phyloP scores from a whole-genome alignment of 2,797 vertebrate genomes.

The Triplophysa bombifrons region DNA sequence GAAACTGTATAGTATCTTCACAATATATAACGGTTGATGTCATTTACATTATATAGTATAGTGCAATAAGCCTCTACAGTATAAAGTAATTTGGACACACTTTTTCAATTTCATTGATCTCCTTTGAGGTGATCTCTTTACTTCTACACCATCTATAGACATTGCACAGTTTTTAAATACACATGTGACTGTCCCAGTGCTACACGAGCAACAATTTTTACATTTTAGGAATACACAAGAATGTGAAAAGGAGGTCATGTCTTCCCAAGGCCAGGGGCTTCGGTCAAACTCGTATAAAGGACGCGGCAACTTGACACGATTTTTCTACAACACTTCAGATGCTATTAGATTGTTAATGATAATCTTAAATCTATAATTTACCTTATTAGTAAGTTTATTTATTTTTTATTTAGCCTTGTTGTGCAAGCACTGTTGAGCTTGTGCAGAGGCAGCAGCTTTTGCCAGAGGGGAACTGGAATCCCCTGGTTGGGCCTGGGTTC shows the following conservation, averaged over 20 bases:
- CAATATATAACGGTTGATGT: too few relatives aligned
- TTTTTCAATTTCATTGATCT: neutral
- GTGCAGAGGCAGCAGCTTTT: too few relatives aligned
- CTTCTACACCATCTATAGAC: neutral
- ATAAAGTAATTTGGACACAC: neutral
- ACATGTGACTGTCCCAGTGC: neutral
- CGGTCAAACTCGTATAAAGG: slow-evolving; percentile 37
- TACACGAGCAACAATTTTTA: slow-evolving; percentile 45
- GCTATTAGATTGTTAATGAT: too few relatives aligned
- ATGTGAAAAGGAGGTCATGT: slow-evolving; percentile 55
- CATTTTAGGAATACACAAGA: slow-evolving; percentile 50
- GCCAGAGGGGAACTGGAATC: too few relatives aligned
- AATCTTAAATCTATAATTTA: too few relatives aligned
- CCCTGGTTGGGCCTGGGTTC: too few relatives aligned
- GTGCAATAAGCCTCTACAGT: neutral
- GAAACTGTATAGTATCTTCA: neutral
- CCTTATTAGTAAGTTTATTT: too few relatives aligned
- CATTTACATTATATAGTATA: neutral
- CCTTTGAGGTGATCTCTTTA: neutral
- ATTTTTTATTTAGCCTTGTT: too few relatives aligned
- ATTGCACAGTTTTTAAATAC: neutral
- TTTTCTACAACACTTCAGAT: too few relatives aligned
- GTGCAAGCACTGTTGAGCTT: too few relatives aligned
- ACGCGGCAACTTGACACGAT: too few relatives aligned
- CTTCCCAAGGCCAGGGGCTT: slow-evolving; percentile 41